phyloP scores from a whole-genome alignment of 2,113 vertebrate species.

The Eublepharis macularius region DNA sequence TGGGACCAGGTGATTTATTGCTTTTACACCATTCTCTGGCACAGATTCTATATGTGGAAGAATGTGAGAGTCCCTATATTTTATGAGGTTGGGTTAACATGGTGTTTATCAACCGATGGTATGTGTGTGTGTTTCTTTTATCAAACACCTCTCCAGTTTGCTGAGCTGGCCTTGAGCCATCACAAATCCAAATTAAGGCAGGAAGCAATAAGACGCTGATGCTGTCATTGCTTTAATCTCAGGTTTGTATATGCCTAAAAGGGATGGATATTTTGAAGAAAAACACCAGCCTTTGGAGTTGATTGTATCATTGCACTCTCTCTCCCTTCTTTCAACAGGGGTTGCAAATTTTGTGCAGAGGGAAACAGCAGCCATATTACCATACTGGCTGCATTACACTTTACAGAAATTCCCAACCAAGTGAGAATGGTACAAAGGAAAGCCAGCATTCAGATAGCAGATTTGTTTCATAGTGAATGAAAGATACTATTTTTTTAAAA shows the following conservation, averaged over 20 bases:
- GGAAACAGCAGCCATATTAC: neutral
- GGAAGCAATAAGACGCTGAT: neutral
- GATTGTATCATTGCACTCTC: neutral
- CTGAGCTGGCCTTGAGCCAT: slow-evolving; percentile 15
- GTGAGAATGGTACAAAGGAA: no score
- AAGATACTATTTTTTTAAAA: no score
- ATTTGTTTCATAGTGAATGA: no score
- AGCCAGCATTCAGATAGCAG: no score
- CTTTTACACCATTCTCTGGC: neutral
- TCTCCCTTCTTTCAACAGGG: neutral
- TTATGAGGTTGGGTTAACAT: neutral
- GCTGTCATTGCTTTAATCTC: neutral
- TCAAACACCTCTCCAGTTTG: neutral
- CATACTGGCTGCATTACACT: neutral
- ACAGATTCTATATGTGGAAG: neutral
- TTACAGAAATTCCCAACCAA: neutral
- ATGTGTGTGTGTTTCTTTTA: neutral
- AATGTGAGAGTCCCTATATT: neutral
- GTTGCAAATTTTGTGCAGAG: neutral
- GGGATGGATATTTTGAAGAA: neutral
- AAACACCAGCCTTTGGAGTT: neutral
- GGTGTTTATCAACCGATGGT: slow-evolving; percentile 9
- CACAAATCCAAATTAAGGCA: slow-evolving; percentile 10
- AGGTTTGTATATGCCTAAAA: neutral
- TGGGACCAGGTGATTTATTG: neutral